Conservation (phyloP, 2,888 invertebrate species). For the Acrobasis consociella region DNA sequence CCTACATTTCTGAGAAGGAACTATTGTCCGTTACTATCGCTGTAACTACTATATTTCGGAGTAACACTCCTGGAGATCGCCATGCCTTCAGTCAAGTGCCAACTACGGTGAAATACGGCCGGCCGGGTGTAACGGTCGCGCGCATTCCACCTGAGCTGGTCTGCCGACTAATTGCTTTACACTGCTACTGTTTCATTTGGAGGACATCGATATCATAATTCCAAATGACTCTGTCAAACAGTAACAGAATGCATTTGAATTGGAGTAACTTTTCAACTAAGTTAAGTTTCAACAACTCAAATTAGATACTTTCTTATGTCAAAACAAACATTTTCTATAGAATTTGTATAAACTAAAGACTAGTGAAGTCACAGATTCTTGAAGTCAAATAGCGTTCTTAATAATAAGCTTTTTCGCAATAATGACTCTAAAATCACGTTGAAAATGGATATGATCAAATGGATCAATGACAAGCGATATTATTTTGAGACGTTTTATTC, state of each 20-base stretch:
- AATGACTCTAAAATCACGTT: too few species aligned
- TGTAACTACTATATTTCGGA: constrained; percentile 6
- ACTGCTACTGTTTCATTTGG: constrained; percentile 25
- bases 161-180: constrained; percentile 65
- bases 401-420: too few species aligned
- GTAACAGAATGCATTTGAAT: neutral
- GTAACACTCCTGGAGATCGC: constrained; percentile 7
- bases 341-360: too few species aligned
- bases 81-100: constrained; percentile 43
- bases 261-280: too few species aligned
- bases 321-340: too few species aligned
- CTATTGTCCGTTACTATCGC: neutral
- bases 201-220: neutral
- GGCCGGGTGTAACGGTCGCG: constrained; percentile 73
- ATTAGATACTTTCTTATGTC: too few species aligned
- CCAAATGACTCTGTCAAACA: neutral
- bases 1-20: neutral
- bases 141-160: constrained; percentile 58
- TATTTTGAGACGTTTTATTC: too few species aligned
- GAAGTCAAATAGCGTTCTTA: too few species aligned
- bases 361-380: too few species aligned
- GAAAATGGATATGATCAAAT: too few species aligned
- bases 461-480: too few species aligned
- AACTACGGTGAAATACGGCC: constrained; percentile 60
- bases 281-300: too few species aligned